phyloP scores from a whole-genome alignment of 2,797 vertebrate species.

The Hippopotamyrus pictus region DNA sequence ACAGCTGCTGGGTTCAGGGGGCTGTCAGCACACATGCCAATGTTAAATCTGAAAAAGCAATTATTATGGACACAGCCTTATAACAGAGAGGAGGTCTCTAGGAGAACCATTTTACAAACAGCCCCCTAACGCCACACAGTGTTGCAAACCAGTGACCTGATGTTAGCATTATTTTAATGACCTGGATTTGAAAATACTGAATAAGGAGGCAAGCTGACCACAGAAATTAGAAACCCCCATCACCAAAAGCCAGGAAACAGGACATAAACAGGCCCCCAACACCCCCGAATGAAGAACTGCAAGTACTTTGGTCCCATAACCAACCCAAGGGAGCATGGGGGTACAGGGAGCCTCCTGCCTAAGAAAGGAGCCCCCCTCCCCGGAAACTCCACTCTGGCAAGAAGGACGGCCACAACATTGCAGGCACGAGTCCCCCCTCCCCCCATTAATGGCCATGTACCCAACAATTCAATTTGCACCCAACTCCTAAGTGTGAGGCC shows the following conservation, averaged over 20 bases:
- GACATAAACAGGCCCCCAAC: not conserved
- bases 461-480: not conserved
- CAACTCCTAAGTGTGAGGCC: not conserved
- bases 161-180: not conserved
- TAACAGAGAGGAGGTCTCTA: not conserved
- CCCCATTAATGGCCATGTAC: not conserved
- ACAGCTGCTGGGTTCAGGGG: not conserved
- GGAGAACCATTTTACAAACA: not conserved
- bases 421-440: not conserved
- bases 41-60: not conserved
- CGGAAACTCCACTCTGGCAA: not conserved
- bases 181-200: not conserved
- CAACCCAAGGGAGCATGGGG: not conserved
- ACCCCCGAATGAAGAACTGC: not conserved
- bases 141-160: not conserved
- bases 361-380: not conserved
- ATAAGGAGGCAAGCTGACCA: not conserved
- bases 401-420: not conserved
- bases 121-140: not conserved
- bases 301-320: not conserved
- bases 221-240: not conserved
- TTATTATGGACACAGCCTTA: not conserved
- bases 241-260: not conserved
- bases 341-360: not conserved
- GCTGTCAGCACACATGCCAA: not conserved